phyloP scores from a whole-genome alignment of 2,888 invertebrate genomes.

The Caenorhabditis zanzibari region DNA sequence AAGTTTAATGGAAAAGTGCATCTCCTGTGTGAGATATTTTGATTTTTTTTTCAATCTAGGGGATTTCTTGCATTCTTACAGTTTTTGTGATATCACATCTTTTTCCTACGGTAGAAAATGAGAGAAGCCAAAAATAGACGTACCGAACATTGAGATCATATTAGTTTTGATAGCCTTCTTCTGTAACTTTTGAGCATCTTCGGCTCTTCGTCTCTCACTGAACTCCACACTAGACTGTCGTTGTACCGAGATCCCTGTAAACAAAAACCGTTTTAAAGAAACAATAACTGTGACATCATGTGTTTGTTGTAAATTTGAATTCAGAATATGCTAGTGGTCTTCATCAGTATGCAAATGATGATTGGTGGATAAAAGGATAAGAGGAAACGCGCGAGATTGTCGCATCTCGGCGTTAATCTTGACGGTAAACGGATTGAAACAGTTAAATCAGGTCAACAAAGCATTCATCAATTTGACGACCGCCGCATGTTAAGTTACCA shows the following conservation, averaged over 20 bases:
- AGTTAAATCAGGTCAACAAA: conserved; percentile 64
- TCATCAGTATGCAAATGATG: conserved; percentile 54
- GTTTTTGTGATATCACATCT: neutral
- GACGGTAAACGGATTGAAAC: conserved; percentile 52
- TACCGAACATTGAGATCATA: conserved; percentile 77
- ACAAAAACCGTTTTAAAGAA: neutral
- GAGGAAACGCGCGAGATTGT: conserved; percentile 22
- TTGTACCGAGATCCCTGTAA: conserved; percentile 70
- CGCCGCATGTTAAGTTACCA: conserved; percentile 42
- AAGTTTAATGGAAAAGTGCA: conserved; percentile 24
- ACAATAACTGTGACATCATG: neutral
- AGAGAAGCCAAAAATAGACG: conserved; percentile 16
- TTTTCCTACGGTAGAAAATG: neutral
- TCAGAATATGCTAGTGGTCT: conserved; percentile 5
- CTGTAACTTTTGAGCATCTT: conserved; percentile 70
- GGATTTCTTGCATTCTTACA: neutral
- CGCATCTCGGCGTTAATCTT: conserved; percentile 39
- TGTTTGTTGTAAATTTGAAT: conserved; percentile 11
- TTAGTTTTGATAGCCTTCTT: conserved; percentile 77
- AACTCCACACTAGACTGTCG: conserved; percentile 78
- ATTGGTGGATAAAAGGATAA: conserved; percentile 56
- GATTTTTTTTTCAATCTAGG: conserved; percentile 12
- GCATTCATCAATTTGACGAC: conserved; percentile 54
- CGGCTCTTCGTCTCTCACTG: conserved; percentile 57
- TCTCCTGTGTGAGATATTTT: neutral